These are phyloP conservation scores for Pseudopipra pipra DNA, from an alignment of 2,113 vertebrate species.

Conservation along the genomic window DNA sequence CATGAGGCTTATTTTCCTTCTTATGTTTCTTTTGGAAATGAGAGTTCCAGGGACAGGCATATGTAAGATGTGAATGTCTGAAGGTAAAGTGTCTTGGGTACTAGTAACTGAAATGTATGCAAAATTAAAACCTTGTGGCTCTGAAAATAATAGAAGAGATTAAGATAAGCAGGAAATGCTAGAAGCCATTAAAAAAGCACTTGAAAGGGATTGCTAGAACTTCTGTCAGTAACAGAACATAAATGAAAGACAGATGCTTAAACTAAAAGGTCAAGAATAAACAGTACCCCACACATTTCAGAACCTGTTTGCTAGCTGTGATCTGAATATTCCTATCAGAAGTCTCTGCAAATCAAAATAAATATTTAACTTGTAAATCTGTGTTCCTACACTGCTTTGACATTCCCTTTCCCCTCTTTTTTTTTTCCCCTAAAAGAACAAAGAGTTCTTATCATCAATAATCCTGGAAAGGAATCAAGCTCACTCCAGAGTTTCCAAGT, in stretches of 20 bases:
- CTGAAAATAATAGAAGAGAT: neutral
- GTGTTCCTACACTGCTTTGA: neutral
- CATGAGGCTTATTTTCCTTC: neutral
- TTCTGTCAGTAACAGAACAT: neutral
- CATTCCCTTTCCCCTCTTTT: neutral
- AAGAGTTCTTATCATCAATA: neutral
- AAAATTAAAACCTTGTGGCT: neutral
- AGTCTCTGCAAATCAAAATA: constrained; percentile 17
- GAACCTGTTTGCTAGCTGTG: neutral
- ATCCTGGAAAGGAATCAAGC: neutral
- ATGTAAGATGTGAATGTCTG: neutral
- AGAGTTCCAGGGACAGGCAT: neutral
- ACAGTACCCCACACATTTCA: neutral
- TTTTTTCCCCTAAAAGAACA: neutral
- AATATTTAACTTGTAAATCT: constrained; percentile 9
- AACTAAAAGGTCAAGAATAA: neutral
- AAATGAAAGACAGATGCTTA: neutral
- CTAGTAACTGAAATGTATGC: neutral
- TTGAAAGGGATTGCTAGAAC: neutral
- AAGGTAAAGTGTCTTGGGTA: neutral
- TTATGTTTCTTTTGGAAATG: neutral
- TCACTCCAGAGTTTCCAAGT: neutral
- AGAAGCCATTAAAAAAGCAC: neutral
- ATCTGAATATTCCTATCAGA: constrained; percentile 17
- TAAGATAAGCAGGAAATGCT: neutral